Base-by-base conservation (phyloP, 2,888 invertebrate genomes). In the Agrotis clavis region DNA sequence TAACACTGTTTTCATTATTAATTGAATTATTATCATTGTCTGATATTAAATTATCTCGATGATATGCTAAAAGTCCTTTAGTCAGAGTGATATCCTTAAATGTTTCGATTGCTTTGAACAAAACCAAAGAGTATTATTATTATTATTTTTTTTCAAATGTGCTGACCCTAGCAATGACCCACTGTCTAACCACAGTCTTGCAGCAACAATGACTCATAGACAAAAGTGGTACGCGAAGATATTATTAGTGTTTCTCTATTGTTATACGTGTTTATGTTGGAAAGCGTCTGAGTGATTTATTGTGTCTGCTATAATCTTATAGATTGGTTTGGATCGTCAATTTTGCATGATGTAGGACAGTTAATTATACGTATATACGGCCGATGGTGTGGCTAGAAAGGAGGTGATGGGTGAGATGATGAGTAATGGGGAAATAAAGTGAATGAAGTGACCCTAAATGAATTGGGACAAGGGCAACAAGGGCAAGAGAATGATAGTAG, bases 181-280 rank as follows among this genome's bases (percentile, higher is more conserved):
- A 83, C 71, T 77, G 72, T 71, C 69, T 67, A 56, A 47, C 41
- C 53, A 51, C 3, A 47, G 56, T 56, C 69, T 73, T 69, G 62
- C 63, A 69, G 25, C 56, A 45, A 67, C 71, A 69, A 59, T 84
- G 83, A 83, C 5, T 77, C 83, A 77, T 63, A 30, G 19, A 57
- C 57, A 48, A 71, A 71, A 80, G 71, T 80, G 60, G 80, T 71
- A 71, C 83, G 41, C 57, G 61, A 48, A 53, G 56, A 57, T 56
- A 62, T 56, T 71, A 62, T 81, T 62, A 60, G 50, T 73, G 73
- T 71, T 75, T 71, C 81, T 63, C 68, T 67, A 69, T 79, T 83
- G 83, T 80, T 67, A 14, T 64, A 48, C 64, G 47, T 66, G 62
- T 70, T 61, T 67, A 65, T 80, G 62, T 25, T 67, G 45, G 63